Base-by-base conservation (phyloP, 2,888 invertebrate species). In the Synanthedon andrenaeformis region DNA sequence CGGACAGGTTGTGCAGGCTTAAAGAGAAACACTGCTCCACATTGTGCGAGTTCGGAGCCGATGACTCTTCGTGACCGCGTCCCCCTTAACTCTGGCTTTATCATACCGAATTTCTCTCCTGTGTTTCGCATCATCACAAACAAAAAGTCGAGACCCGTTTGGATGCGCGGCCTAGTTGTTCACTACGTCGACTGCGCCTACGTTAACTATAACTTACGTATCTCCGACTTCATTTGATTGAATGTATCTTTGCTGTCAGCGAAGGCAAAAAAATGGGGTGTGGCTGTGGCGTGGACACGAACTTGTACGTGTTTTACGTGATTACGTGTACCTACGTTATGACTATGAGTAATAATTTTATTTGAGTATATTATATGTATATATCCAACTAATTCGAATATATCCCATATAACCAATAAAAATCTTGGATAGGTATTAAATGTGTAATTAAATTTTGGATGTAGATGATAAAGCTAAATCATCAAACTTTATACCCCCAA, bases 41-140 rank as follows among this genome's bases (percentile, higher is more conserved):
- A 84, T 85, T 79, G 69, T 64, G 71, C 69, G 67, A 74, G 76
- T 81, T 82, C 66, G 76, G 72, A 83, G 79, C 78, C 84, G 84
- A 82, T 84, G 84, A 84, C 84, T 83, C 76, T 74, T 81, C 74
- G 79, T 83, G 85, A 83, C 84, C 83, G 82, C 79, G 85, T 76
- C 84, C 85, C 76, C 82, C 79, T 84, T 83, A 78, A 62, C 72
- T 72, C 75, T 79, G 77, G 80, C 78, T 78, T 81, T 79, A 80
- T 82, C 83, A 81, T 73, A 74, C 81, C 82, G 71, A 86, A 87
- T 86, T 86, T 85, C 84, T 83, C 84, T 82, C 80, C 76, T 80
- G 79, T 79, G 83, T 82, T 81, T 77, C 81, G 82, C 82, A 84
- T 79, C 81, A 82, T 79, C 82, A 76, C 73, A 76, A 79, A 84